Conservation (phyloP, 2,888 invertebrate species). For the Tipula vernalis region DNA sequence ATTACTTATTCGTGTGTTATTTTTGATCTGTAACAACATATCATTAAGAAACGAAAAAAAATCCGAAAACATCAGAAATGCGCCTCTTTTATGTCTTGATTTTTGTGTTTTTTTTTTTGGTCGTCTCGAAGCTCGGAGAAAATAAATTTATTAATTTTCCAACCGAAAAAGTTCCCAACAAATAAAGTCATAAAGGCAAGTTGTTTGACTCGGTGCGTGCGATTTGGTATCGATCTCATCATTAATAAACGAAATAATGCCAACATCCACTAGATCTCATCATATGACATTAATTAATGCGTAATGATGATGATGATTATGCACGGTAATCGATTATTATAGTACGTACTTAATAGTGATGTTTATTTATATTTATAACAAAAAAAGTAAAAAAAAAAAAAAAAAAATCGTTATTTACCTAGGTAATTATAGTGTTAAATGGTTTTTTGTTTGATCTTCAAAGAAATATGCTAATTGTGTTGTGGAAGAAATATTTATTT, state of each 20-base stretch:
- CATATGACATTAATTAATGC: neutral
- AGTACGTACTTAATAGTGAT: neutral
- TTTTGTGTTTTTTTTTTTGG: neutral
- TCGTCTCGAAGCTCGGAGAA: neutral
- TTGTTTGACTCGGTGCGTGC: neutral
- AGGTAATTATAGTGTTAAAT: slow-evolving; percentile 4
- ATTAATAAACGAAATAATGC: neutral
- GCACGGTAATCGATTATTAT: neutral
- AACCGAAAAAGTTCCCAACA: neutral
- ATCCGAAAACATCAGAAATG: neutral
- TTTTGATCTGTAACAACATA: neutral
- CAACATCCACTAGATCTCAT: neutral
- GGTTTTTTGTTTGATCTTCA: slow-evolving; percentile 4
- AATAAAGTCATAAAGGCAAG: neutral
- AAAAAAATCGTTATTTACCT: neutral
- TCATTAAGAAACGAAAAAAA: neutral
- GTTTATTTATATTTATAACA: neutral
- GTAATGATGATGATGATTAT: neutral
- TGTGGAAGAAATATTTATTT: neutral
- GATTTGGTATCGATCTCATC: neutral
- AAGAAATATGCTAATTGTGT: slow-evolving; percentile 4
- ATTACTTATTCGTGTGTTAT: neutral
- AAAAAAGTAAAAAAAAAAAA: neutral
- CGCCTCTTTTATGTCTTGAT: slow-evolving; percentile 4
- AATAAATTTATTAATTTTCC: neutral